Evolutionary conservation across 1,140 invertebrate genomes (phyloP).

Genomic region (Goniozus legneri): DNA sequence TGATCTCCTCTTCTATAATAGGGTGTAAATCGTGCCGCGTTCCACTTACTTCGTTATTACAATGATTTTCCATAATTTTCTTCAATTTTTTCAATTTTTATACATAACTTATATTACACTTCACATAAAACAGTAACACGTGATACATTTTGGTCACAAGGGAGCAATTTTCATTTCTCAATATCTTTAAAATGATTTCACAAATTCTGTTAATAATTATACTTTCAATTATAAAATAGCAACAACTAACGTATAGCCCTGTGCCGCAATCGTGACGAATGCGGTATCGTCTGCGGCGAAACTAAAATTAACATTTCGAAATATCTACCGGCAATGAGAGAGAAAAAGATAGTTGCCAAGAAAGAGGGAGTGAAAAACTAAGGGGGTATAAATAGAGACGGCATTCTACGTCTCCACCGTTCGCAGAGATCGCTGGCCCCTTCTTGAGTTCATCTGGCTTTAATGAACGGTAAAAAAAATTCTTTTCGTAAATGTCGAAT

Average conservation of each 20-base stretch:
- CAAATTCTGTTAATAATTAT: too few species aligned
- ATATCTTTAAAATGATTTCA: too few species aligned
- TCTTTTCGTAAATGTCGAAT: too few species aligned
- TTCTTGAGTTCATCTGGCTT: conserved; percentile 13
- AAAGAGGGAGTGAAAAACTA: conserved; percentile 10
- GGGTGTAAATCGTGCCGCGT: conserved; percentile 35
- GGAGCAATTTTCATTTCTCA: too few species aligned
- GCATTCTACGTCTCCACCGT: conserved; percentile 25
- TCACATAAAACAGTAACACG: too few species aligned
- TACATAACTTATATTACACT: too few species aligned
- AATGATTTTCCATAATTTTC: conserved; percentile 35
- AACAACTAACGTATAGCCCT: too few species aligned
- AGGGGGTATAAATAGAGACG: conserved; percentile 38
- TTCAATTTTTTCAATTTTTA: too few species aligned
- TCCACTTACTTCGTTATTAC: conserved; percentile 20
- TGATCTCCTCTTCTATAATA: conserved; percentile 41
- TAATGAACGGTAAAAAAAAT: conserved; percentile 16
- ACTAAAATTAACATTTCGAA: conserved; percentile 45
- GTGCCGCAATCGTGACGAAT: too few species aligned
- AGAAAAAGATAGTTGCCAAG: background rate
- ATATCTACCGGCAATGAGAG: conserved; percentile 22
- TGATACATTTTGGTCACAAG: too few species aligned
- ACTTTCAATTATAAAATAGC: too few species aligned
- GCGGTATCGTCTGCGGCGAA: conserved; percentile 27
- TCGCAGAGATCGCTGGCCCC: conserved; percentile 8